Evolutionary conservation across 2,113 vertebrate species (phyloP).

Genomic region (Apteryx mantelli): DNA sequence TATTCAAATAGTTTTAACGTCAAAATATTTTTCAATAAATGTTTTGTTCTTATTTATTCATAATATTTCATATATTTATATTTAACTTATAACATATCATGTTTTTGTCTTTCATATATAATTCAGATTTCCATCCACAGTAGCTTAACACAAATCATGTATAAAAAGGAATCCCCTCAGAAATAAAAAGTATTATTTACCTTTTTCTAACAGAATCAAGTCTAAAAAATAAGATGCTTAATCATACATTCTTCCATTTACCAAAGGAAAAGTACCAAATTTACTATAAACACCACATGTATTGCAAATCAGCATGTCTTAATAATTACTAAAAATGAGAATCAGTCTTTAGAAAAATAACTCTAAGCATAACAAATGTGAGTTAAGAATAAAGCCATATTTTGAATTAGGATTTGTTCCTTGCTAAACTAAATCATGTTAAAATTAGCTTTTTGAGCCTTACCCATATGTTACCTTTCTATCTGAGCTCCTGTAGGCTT

Average conservation of each 20-base stretch:
- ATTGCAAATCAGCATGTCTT: conserved; percentile 20
- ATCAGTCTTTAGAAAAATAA: conserved; percentile 47
- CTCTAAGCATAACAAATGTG: conserved; percentile 36
- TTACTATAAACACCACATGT: not conserved
- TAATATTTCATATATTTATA: not conserved
- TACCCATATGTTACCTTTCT: conserved; percentile 67
- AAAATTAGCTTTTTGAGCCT: conserved; percentile 63
- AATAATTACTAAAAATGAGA: conserved; percentile 45
- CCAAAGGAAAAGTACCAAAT: conserved; percentile 1
- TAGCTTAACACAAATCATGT: not conserved
- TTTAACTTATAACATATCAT: not conserved
- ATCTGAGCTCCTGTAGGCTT: conserved; percentile 30
- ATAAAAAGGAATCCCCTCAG: conserved; percentile 11
- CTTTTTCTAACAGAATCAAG: not conserved
- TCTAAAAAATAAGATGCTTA: conserved; percentile 4
- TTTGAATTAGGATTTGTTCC: conserved; percentile 62
- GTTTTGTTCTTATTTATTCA: not conserved
- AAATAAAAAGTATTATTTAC: not conserved
- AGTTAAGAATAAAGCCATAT: conserved; percentile 59
- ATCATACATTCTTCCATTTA: not conserved
- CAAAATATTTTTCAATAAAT: not conserved
- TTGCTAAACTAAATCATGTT: conserved; percentile 50
- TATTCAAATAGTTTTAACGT: not conserved
- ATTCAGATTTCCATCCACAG: not conserved
- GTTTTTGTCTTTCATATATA: not conserved